Evolutionary conservation across 2,797 vertebrate species (phyloP).

Genomic region (Notolepis coatsorum): DNA sequence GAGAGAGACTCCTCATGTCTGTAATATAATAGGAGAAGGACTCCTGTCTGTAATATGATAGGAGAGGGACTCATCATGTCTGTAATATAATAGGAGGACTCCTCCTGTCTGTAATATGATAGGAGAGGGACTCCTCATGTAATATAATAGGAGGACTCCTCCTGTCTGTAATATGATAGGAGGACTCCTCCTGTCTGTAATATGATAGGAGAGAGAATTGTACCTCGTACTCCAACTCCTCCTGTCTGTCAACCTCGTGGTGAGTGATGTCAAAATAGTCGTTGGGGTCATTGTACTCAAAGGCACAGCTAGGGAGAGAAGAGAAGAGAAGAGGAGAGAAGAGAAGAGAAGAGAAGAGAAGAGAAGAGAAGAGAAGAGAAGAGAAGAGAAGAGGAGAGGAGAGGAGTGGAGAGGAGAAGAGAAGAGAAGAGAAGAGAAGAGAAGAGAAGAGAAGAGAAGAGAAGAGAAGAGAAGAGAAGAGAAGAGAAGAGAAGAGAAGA

Average conservation of each 20-base stretch:
- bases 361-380: background rate
- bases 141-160: too few species aligned
- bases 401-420: background rate
- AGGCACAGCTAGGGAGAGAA: conserved; percentile 73
- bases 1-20: too few species aligned
- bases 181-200: background rate
- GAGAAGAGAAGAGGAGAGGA: background rate
- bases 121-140: too few species aligned
- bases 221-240: conserved; percentile 86
- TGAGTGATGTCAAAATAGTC: conserved; percentile 84
- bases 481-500: background rate
- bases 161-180: too few species aligned
- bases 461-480: background rate
- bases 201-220: conserved; percentile 29
- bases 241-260: conserved; percentile 84
- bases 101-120: too few species aligned
- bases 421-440: background rate
- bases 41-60: too few species aligned
- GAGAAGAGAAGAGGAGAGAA: background rate
- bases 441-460: background rate
- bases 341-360: background rate
- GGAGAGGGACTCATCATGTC: too few species aligned
- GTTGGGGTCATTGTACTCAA: conserved; percentile 82
- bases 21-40: too few species aligned
- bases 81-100: too few species aligned